phyloP scores from a whole-genome alignment of 2,113 vertebrate genomes.

The Cygnus buccinator region DNA sequence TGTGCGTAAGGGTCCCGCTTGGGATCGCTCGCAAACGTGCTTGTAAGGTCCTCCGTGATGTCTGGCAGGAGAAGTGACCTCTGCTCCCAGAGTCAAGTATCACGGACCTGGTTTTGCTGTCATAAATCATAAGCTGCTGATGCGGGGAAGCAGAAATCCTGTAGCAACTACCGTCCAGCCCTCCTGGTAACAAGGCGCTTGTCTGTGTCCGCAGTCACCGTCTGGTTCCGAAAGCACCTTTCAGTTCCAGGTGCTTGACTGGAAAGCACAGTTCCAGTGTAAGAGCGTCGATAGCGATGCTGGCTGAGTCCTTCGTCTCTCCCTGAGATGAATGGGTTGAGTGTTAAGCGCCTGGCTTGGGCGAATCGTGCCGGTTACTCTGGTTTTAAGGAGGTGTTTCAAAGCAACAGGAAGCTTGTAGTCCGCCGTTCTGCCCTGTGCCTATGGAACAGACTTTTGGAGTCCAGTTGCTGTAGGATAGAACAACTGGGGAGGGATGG shows the following conservation, averaged over 20 bases:
- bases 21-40: rapidly evolving
- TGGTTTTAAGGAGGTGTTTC: background rate
- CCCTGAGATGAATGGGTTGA: background rate
- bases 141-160: background rate
- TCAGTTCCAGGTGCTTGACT: background rate
- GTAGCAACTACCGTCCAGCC: background rate
- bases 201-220: background rate
- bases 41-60: background rate
- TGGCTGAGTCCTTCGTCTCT: background rate
- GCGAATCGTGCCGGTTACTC: background rate
- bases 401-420: background rate
- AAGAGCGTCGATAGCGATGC: background rate
- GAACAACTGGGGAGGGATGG: background rate
- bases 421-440: background rate
- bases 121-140: background rate
- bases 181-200: background rate
- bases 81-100: background rate
- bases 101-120: background rate
- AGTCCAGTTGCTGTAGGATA: background rate
- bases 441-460: background rate
- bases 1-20: too few relatives aligned
- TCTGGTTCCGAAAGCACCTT: background rate
- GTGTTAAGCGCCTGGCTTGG: background rate
- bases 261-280: background rate
- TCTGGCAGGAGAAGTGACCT: background rate